Evolutionary conservation across 2,113 vertebrate species (phyloP), one percentile per base, ranked within the genome.

Genomic region (Marmota monax): DNA sequence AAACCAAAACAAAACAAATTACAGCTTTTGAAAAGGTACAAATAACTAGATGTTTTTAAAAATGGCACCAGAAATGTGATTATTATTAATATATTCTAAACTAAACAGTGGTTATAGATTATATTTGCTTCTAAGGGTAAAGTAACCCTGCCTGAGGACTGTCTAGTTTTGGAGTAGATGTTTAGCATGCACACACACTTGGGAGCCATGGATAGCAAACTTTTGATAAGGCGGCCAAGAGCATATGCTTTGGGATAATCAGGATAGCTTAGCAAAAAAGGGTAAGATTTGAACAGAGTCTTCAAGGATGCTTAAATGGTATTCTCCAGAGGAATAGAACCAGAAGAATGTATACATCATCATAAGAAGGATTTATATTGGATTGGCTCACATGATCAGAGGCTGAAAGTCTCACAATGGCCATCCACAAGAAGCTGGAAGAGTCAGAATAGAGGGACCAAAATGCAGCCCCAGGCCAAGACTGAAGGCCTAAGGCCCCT

Each of bases 11-110:
- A 45, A 45, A 45, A 45, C 45, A 90, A 97, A 95, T 96, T 76
- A 93, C 39, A 94, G 79, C 61, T 87, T 94, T 96, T 95, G 92
- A 96, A 96, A 89, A 96, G 78, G 77, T 88, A 96, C 86, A 96
- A 94, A 96, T 92, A 97, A 77, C 83, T 73, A 23, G 51, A 87
- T 78, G 56, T 45, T 79, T 96, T 92, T 48, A 53, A 69, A 94
- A 97, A 88, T 37, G 77, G 87, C 87, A 86, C 91, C 83, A 94
- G 86, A 74, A 97, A 92, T 79, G 77, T 84, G 94, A 88, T 95
- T 76, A 74, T 69, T 79, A 53, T 34, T 86, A 92, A 88, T 74
- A 92, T 87, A 79, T 39, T n/a, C 56, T 88, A 84, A 70, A 70
- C 84, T 84, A 63, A 86, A 65, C n/a, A 23, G n/a, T 69, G 48